These are phyloP conservation scores for Siniperca chuatsi DNA, from an alignment of 2,113 vertebrate genomes.

Conservation along the genomic window DNA sequence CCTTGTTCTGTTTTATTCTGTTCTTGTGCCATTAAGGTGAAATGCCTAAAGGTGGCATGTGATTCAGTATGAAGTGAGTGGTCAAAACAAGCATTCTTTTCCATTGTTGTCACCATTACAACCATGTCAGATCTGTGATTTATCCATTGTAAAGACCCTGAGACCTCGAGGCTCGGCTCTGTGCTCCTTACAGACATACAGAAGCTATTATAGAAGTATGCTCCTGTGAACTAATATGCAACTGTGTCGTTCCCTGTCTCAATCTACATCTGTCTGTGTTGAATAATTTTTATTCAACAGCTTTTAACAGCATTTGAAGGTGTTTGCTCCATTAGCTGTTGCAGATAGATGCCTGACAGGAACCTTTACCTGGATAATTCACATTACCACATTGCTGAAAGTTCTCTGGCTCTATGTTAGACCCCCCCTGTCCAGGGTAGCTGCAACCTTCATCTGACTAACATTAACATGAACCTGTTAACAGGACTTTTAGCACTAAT, in stretches of 20 bases:
- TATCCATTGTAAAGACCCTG: constrained; percentile 19
- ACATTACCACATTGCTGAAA: not conserved
- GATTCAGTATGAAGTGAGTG: constrained; percentile 8
- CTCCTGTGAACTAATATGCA: not conserved
- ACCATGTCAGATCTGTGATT: constrained; percentile 16
- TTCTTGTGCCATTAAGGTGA: not conserved
- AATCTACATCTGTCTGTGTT: not conserved
- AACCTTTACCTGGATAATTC: constrained; percentile 1
- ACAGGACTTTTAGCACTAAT: constrained; percentile 8
- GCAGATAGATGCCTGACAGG: not conserved
- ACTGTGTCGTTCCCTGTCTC: not conserved
- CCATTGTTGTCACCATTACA: constrained; percentile 7
- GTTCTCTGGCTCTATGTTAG: not conserved
- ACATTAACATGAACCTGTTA: constrained; percentile 19
- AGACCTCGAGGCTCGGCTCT: not conserved
- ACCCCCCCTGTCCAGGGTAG: not conserved
- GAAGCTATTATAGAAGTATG: not conserved
- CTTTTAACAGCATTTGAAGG: not conserved
- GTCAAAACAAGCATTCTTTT: constrained; percentile 7
- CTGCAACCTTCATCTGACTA: constrained; percentile 3
- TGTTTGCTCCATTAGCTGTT: not conserved
- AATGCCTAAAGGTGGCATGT: not conserved
- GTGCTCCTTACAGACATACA: not conserved
- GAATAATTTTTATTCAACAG: not conserved
- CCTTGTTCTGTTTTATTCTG: not conserved